Conservation (phyloP, 2,797 vertebrate genomes). For the Enteromius treurensis region DNA sequence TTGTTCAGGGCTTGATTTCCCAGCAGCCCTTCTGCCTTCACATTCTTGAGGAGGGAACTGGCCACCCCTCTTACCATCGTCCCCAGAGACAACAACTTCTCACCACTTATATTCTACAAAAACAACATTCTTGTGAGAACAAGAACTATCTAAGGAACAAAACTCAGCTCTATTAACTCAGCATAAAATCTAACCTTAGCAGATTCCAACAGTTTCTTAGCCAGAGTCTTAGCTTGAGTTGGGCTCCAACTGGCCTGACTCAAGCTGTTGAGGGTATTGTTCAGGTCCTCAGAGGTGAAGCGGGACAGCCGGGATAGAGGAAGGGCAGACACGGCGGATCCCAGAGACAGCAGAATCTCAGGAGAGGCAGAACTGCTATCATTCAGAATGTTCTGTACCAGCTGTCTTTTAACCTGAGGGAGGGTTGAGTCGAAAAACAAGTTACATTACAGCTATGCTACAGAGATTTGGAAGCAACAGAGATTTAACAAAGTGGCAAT, state of each 20-base stretch:
- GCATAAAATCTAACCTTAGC: slow-evolving; percentile 58
- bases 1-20: slow-evolving; percentile 61
- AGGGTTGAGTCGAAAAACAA: background rate
- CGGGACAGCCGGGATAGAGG: slow-evolving; percentile 56
- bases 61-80: slow-evolving; percentile 63
- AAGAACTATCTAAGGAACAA: background rate
- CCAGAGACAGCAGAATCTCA: slow-evolving; percentile 55
- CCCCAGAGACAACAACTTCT: slow-evolving; percentile 65
- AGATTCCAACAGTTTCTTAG: slow-evolving; percentile 58
- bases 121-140: background rate
- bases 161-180: background rate
- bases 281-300: slow-evolving; percentile 46
- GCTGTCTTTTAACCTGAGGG: slow-evolving; percentile 68
- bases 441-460: background rate
- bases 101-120: slow-evolving; percentile 48
- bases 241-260: slow-evolving; percentile 57
- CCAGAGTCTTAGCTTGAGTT: slow-evolving; percentile 61
- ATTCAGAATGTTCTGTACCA: slow-evolving; percentile 59
- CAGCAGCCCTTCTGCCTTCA: slow-evolving; percentile 63
- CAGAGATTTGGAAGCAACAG: background rate
- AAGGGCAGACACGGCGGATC: slow-evolving; percentile 52
- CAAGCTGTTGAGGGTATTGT: slow-evolving; percentile 54
- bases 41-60: slow-evolving; percentile 57
- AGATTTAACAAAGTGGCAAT: background rate
- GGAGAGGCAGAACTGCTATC: background rate